These are phyloP conservation scores for Brienomyrus brachyistius DNA, from an alignment of 2,113 vertebrate species.

Conservation along the genomic window DNA sequence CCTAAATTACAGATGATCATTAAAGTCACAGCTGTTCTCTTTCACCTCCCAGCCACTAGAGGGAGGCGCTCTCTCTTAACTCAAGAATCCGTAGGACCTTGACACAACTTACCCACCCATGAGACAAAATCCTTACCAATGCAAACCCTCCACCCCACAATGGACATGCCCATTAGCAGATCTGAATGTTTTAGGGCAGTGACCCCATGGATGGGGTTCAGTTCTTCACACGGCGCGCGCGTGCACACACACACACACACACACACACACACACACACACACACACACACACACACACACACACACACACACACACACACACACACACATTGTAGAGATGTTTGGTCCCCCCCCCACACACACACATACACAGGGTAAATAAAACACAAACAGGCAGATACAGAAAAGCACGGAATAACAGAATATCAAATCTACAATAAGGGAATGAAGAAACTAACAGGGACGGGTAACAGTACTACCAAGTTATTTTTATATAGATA, in stretches of 20 bases:
- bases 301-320: not conserved
- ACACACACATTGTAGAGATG: no score
- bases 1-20: not conserved
- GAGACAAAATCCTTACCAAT: not conserved
- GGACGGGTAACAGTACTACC: not conserved
- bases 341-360: no score
- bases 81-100: not conserved
- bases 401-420: not conserved
- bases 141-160: not conserved
- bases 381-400: no score
- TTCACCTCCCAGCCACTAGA: not conserved
- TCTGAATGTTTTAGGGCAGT: not conserved
- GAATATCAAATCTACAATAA: not conserved
- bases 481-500: not conserved
- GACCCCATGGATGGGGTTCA: not conserved
- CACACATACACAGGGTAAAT: no score
- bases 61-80: not conserved
- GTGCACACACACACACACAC: no score
- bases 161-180: not conserved
- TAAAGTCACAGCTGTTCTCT: not conserved
- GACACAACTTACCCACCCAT: not conserved
- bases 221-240: not conserved
- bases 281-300: not conserved
- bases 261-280: no score
- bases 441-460: not conserved